Evolutionary conservation across 2,797 vertebrate species (phyloP), one percentile per base, ranked within the genome.

Genomic region (Simalia tracyae): DNA sequence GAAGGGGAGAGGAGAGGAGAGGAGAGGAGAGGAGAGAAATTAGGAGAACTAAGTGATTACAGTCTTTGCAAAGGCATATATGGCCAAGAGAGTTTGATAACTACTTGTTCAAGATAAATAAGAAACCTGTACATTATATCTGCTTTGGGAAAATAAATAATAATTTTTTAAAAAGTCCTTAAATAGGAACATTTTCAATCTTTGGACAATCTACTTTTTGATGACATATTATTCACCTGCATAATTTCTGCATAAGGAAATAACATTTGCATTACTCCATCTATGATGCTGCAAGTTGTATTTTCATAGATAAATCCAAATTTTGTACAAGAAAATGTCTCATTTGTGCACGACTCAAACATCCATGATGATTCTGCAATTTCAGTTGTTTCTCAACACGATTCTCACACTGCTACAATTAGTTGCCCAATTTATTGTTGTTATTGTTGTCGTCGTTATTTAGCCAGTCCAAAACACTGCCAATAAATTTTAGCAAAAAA

Each of bases 141-240:
- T 89, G n/a, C n/a, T 89, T 72, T 76, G 54, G 66, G 57, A 76
- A 89, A 89, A n/a, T 8, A 72, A 89, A 76, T 64, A 89, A 31
- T n/a, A 68, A 14, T 24, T 15, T 61, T 63, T 8, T n/a, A n/a
- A 68, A 68, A 24, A 88, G 31, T 54, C 50, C 54, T 46, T 66
- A 88, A 63, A 68, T 54, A 46, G n/a, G 46, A 15, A 22, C 4
- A 11, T 19, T 54, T 56, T 89, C 54, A 54, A 59, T 76, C 31
- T 56, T 81, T 24, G 56, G 42, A 19, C 54, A 57, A 50, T 54
- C 87, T 50, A 19, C 36, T 63, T 60, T 86, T 60, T 60, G 1
- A 22, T 9, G 31, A 42, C 19, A 19, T 42, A 5, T 22, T 31
- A 63, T 46, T 22, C 5, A 17, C 28, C 26, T 5, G 6, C 28